Percentiles rank a stretch among this genome's conserved stretches.
These are phyloP conservation scores for Listronotus bonariensis DNA, from an alignment of 1,140 invertebrate genomes.

Conservation along the genomic window DNA sequence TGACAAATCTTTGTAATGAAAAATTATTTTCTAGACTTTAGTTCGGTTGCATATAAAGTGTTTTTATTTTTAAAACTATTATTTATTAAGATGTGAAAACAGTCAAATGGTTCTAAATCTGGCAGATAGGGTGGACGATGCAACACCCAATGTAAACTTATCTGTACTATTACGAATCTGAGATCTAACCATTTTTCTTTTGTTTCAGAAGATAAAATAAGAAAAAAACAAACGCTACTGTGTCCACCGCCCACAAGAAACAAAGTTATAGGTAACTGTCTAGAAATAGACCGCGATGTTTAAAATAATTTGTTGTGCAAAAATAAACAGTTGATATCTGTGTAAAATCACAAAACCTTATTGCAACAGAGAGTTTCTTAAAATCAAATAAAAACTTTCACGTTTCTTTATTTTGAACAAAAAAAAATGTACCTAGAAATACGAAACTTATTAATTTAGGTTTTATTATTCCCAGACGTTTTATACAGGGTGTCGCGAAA, in stretches of 20 bases:
- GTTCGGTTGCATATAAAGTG: too few species aligned
- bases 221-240: conserved; percentile 21
- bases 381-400: not conserved
- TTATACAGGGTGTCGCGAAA: too few species aligned
- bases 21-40: too few species aligned
- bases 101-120: too few species aligned
- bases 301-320: conserved; percentile 33
- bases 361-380: conserved; percentile 7
- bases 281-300: conserved; percentile 31
- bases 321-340: conserved; percentile 31
- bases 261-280: conserved; percentile 27
- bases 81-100: too few species aligned
- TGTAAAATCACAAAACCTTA: conserved; percentile 23
- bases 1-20: too few species aligned
- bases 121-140: too few species aligned
- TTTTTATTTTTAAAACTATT: too few species aligned
- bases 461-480: too few species aligned
- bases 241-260: conserved; percentile 31
- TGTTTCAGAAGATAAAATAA: conserved; percentile 20
- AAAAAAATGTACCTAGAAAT: not conserved
- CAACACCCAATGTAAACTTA: too few species aligned
- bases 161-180: too few species aligned
- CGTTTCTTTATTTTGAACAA: not conserved
- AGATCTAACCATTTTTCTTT: conserved; percentile 8
- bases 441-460: too few species aligned